Evolutionary conservation across 1,140 invertebrate genomes (phyloP), one percentile per base, ranked within the genome.

Genomic region (Portunus trituberculatus): DNA sequence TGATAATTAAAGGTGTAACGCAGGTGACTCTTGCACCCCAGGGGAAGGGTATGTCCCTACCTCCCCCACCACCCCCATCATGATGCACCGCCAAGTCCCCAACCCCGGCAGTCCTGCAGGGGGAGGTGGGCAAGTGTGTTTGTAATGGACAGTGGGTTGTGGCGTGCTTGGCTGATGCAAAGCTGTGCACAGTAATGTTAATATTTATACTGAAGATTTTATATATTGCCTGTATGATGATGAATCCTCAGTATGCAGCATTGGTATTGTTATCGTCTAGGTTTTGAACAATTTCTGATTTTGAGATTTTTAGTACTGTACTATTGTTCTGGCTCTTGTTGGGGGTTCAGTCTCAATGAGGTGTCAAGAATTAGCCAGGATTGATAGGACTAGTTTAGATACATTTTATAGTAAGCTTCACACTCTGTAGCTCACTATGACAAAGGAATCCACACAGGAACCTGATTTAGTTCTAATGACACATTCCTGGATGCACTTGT

Each of bases 1-100:
- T 96, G 95, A 94, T 96, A 48, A 96, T 96, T 32, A 96, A 94
- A 86, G 95, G 94, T 48, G 95, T 96, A 16, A 96, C 95, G 0
- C 94, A 67, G 67, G 93, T 96, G 32, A 96, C 95, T 1, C 52
- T 96, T 0, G 88, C 92, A 0, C 83, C 93, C 6, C 87, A 94
- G 39, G 52, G 76, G 31, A 92, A 76, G 8, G 67, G 52, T 59
- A 88, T 59, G 48, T n/a, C 84, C 20, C 83, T 91, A 29, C 76
- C 91, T 12, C 82, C 86, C 0, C 91, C 91, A 8, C 91, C 82
- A 8, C 83, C 82, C 28, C 84, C 91, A n/a, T 91, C 91, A n/a
- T 95, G 76, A 20, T 67, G 45, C 31, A 25, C 45, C 46, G 45
- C 52, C 89, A 7, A 10, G 6, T 7, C 67, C 67, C 67, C 67